Conservation (phyloP, 1,140 invertebrate species). For the Macrosteles quadrilineatus region DNA sequence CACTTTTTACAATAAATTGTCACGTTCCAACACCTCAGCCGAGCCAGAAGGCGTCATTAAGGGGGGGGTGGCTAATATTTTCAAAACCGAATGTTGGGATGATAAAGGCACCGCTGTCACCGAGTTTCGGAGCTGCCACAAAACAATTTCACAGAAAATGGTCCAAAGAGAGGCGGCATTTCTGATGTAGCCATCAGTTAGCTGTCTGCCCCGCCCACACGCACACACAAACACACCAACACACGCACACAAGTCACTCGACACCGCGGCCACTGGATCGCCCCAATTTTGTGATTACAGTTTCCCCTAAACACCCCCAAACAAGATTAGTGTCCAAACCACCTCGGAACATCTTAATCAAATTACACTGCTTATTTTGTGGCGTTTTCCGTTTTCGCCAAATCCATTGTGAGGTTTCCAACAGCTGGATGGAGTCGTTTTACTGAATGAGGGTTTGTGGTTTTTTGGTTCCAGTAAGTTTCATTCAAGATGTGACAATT, state of each 20-base stretch:
- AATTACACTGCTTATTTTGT: constrained; percentile 22
- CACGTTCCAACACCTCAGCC: background rate
- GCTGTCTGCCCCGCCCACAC: background rate
- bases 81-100: background rate
- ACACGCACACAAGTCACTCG: background rate
- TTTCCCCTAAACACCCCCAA: constrained; percentile 6
- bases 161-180: constrained; percentile 1
- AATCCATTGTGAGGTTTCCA: background rate
- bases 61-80: background rate
- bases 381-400: background rate
- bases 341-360: constrained; percentile 17
- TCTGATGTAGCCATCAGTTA: background rate
- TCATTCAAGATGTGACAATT: too few relatives aligned
- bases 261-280: constrained; percentile 13
- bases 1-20: constrained; percentile 3
- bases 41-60: background rate
- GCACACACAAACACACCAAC: background rate
- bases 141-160: constrained; percentile 16
- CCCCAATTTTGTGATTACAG: constrained; percentile 22
- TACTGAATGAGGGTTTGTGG: background rate
- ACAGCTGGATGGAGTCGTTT: background rate
- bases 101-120: constrained; percentile 7
- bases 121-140: background rate
- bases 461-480: too few relatives aligned
- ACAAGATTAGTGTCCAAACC: constrained; percentile 16